These are phyloP conservation scores for Eidolon helvum DNA, from an alignment of 2,113 vertebrate species.

Conservation along the genomic window DNA sequence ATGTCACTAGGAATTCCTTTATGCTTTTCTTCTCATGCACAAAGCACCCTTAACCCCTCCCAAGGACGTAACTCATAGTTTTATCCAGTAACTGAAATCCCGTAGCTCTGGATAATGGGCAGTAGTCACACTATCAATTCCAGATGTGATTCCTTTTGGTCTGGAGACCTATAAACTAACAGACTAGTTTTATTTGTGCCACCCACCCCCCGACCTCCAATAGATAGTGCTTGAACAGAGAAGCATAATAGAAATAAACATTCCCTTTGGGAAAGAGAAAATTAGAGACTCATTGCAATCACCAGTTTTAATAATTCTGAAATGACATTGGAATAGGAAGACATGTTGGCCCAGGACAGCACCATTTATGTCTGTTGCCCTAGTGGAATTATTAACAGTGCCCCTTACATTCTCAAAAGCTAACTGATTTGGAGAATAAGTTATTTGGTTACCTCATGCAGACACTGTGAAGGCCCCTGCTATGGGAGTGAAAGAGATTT, in stretches of 20 bases:
- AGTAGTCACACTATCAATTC: not conserved
- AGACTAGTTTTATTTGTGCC: not conserved
- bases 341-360: not conserved
- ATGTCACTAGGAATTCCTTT: not conserved
- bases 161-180: not conserved
- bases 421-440: not conserved
- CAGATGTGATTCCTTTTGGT: not conserved
- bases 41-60: not conserved
- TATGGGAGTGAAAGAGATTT: not conserved
- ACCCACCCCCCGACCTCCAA: accelerated
- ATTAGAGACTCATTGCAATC: not conserved
- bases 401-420: not conserved
- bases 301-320: not conserved
- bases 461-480: not conserved
- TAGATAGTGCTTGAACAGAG: not conserved
- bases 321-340: not conserved
- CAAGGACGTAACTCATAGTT: not conserved
- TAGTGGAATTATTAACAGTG: not conserved
- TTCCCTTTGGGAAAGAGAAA: not conserved
- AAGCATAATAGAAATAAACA: not conserved
- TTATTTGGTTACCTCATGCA: not conserved
- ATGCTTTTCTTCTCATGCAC: not conserved
- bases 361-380: not conserved
- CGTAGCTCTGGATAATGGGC: not conserved
- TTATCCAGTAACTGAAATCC: not conserved